Evolutionary conservation across 2,797 vertebrate species (phyloP).

Genomic region (Anolis apletophallus): DNA sequence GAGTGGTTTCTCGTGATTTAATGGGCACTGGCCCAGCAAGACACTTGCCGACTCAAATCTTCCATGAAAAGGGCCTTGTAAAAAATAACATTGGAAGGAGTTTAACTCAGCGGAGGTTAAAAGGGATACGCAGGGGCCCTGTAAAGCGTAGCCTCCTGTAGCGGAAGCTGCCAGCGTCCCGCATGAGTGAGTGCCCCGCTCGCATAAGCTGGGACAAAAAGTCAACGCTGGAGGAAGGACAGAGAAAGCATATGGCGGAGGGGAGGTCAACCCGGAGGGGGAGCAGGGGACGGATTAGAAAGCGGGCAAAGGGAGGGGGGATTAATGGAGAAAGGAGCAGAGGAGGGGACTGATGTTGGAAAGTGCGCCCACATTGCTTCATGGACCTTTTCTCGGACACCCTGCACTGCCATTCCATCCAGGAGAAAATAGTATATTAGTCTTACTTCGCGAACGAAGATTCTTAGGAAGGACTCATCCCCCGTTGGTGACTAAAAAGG

Average conservation of each 20-base stretch:
- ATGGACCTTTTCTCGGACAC: no score
- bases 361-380: background rate
- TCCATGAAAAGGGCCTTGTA: constrained; percentile 46
- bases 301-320: background rate
- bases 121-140: background rate
- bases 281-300: background rate
- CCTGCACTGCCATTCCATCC: no score
- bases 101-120: constrained; percentile 43
- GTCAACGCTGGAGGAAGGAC: constrained; percentile 15
- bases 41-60: constrained; percentile 37
- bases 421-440: no score
- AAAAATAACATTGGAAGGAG: constrained; percentile 33
- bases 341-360: no score
- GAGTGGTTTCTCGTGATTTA: constrained; percentile 42
- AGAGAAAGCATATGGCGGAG: background rate
- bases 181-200: background rate
- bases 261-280: background rate
- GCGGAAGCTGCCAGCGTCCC: background rate
- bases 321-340: background rate
- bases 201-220: constrained; percentile 25
- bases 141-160: constrained; percentile 18
- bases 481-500: no score
- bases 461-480: no score
- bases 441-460: no score
- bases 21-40: constrained; percentile 36